Evolutionary conservation across 2,113 vertebrate species (phyloP).

Genomic region (Gyps fulvus): DNA sequence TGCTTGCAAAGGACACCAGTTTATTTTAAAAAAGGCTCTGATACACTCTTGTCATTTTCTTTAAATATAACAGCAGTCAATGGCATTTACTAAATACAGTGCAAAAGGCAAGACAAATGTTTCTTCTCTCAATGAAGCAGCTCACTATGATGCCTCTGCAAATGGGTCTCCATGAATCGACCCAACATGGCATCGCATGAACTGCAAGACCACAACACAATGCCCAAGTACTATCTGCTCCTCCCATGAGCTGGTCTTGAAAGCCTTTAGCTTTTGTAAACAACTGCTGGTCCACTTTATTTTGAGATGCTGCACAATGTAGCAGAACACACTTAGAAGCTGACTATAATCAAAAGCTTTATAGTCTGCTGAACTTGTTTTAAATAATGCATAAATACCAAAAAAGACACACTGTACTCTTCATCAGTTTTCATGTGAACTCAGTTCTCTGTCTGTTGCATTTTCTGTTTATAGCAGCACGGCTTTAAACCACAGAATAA

Average conservation of each 20-base stretch:
- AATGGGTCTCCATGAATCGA: neutral
- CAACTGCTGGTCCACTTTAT: neutral
- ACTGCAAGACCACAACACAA: neutral
- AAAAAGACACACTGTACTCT: neutral
- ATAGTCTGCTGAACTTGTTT: conserved; percentile 27
- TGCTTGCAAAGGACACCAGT: neutral
- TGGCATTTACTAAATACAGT: conserved; percentile 14
- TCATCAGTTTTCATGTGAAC: neutral
- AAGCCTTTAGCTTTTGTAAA: conserved; percentile 9
- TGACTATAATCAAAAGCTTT: conserved; percentile 24
- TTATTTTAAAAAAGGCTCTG: neutral
- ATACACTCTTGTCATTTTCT: neutral
- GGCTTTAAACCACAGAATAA: conserved; percentile 25
- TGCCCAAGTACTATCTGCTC: neutral
- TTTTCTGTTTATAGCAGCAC: neutral
- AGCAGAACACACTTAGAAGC: conserved; percentile 15
- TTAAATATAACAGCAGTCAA: neutral
- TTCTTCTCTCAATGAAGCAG: neutral
- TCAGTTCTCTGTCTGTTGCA: neutral
- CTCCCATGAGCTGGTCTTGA: neutral
- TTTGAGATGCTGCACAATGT: conserved; percentile 7
- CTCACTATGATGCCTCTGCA: neutral
- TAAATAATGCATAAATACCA: conserved; percentile 34
- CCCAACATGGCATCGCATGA: neutral
- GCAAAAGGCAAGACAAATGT: neutral